Conservation (phyloP, 2,797 vertebrate species). For the Todus mexicanus region DNA sequence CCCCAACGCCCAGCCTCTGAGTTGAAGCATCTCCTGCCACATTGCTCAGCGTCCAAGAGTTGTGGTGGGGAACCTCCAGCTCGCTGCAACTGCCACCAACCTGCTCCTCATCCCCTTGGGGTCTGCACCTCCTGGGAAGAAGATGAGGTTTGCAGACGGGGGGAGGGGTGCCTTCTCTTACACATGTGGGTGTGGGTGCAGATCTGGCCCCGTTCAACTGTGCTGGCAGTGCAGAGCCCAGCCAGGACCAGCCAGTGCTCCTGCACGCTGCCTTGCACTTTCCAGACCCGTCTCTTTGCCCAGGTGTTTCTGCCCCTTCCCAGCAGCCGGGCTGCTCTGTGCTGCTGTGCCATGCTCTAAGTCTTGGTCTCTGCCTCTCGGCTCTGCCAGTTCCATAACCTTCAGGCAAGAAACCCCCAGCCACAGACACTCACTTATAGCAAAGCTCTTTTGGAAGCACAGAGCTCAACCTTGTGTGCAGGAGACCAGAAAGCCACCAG, state of each 20-base stretch:
- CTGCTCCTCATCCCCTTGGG: background rate
- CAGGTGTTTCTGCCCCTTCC: background rate
- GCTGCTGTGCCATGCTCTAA: accelerated
- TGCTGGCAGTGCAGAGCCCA: background rate
- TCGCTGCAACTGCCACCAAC: accelerated
- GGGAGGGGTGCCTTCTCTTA: background rate
- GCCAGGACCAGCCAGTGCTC: background rate
- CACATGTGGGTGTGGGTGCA: background rate
- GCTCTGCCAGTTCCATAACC: background rate
- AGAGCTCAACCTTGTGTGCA: background rate
- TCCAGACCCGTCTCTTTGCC: background rate
- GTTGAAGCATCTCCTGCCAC: background rate
- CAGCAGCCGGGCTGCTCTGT: background rate
- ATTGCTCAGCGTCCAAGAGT: accelerated
- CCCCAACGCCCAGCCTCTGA: background rate
- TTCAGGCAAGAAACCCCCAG: background rate
- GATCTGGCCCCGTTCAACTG: background rate
- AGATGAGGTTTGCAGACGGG: background rate
- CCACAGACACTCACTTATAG: accelerated
- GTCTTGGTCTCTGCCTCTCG: accelerated
- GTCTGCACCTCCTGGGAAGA: background rate
- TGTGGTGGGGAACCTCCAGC: accelerated
- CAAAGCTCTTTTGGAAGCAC: background rate
- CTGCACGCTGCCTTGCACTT: accelerated
- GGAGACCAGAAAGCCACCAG: background rate